Conservation (phyloP, 2,797 vertebrate species). For the Pithecia hirsuta region DNA sequence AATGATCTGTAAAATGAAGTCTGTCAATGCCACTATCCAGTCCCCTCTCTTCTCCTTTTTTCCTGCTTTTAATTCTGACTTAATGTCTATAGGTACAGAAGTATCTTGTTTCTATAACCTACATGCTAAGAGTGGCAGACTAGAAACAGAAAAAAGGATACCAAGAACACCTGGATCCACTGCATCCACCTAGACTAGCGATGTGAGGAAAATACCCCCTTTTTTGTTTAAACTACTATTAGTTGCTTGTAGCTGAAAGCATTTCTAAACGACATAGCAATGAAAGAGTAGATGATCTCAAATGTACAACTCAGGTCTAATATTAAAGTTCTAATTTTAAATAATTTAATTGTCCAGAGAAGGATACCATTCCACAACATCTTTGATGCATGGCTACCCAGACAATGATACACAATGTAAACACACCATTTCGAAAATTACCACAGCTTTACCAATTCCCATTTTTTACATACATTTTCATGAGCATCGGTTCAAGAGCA, state of each 20-base stretch:
- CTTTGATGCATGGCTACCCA: not conserved
- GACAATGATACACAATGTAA: not conserved
- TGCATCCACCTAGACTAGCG: not conserved
- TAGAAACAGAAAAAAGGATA: not conserved
- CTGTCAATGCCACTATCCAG: not conserved
- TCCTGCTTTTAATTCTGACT: not conserved
- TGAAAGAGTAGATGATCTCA: not conserved
- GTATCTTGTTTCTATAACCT: not conserved
- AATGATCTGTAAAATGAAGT: not conserved
- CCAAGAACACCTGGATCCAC: not conserved
- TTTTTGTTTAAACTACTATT: not conserved
- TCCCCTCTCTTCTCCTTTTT: not conserved
- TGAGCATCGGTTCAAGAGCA: not conserved
- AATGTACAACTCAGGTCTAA: not conserved
- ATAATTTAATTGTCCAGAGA: not conserved
- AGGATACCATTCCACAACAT: not conserved
- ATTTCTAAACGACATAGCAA: not conserved
- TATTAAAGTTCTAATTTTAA: constrained; percentile 42
- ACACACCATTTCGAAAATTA: not conserved
- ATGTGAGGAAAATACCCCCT: not conserved
- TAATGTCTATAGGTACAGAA: not conserved
- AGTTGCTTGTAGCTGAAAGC: not conserved
- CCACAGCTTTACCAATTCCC: not conserved
- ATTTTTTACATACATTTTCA: not conserved
- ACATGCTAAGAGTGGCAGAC: not conserved